Evolutionary conservation across 1,140 invertebrate genomes (phyloP), one percentile per base, ranked within the genome.

Genomic region (Papilio glaucus): DNA sequence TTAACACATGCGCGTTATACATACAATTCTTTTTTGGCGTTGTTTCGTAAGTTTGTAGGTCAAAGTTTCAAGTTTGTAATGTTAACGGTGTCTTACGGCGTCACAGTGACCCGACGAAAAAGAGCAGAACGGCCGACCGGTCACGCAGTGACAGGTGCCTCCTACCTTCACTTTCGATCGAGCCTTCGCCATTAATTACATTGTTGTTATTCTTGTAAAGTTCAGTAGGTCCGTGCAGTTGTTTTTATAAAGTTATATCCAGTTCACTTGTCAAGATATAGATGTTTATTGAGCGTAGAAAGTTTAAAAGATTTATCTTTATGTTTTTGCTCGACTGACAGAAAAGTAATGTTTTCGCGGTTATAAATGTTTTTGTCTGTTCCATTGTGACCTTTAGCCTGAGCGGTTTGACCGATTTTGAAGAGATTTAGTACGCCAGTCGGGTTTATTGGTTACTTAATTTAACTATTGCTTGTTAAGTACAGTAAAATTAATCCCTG

Each of bases 141-240:
- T 84, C 85, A 85, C 80, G 84, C 71, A 85, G 79, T 78, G 80
- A 85, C 88, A 90, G 87, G 88, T 90, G 88, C 77, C 81, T 79
- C 77, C 81, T 79, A 78, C 85, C 78, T 89, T 89, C 87, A 89
- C 87, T 90, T 90, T 90, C 88, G 72, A 85, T 86, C 67, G 70
- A 57, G 75, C 62, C 73, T 18, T 7, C 15, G 13, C 18, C 18
- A 21, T 53, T 21, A 53, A 53, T 53, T 53, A 53, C 21, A 53
- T 24, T 53, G 10, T 9, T 21, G 2, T 21, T 49, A 8, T 53
- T 53, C 21, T 53, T 53, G 21, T 24, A 53, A 10, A 53, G 49
- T 24, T 53, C 21, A 53, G 8, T 12, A 24, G 15, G 39, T 13
- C 39, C 13, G 10, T 41, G n/a, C n/a, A n/a, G n/a, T 45, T 45